phyloP scores from a whole-genome alignment of 2,113 vertebrate genomes.

The Xenopus laevis region DNA sequence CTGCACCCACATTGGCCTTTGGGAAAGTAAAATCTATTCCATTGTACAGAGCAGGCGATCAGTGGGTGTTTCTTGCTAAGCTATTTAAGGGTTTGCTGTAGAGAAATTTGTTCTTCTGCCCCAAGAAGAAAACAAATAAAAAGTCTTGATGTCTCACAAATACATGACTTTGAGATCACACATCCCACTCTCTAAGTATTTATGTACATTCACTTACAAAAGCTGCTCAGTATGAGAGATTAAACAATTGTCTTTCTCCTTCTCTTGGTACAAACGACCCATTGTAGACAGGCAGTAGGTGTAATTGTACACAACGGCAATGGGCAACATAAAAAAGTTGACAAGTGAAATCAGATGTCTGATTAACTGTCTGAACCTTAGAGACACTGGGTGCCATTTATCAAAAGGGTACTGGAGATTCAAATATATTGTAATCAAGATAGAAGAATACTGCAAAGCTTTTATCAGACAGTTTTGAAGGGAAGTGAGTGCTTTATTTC shows the following conservation, averaged over 20 bases:
- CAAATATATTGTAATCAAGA: no score
- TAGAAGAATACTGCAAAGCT: no score
- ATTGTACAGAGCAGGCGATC: conserved; percentile 34
- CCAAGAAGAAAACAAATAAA: neutral
- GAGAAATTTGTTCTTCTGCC: conserved; percentile 4
- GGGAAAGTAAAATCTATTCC: conserved; percentile 13
- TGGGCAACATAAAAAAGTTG: conserved; percentile 16
- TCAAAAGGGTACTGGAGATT: neutral
- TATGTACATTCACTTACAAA: conserved; percentile 28
- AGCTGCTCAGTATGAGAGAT: conserved; percentile 1
- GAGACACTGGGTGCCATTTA: neutral
- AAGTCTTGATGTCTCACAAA: conserved; percentile 13
- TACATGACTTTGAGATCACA: conserved; percentile 42
- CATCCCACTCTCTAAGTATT: conserved; percentile 22
- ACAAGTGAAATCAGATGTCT: conserved; percentile 14
- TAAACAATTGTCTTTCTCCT: conserved; percentile 41
- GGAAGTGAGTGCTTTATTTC: no score
- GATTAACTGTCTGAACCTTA: neutral
- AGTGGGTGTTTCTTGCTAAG: neutral
- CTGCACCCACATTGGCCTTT: neutral
- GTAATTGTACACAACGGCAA: conserved; percentile 31
- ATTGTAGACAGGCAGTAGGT: conserved; percentile 23
- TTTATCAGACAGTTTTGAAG: no score
- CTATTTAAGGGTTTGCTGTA: conserved; percentile 6
- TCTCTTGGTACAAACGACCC: neutral